phyloP scores from a whole-genome alignment of 1,140 invertebrate genomes.

The Anagrus nilaparvatae region DNA sequence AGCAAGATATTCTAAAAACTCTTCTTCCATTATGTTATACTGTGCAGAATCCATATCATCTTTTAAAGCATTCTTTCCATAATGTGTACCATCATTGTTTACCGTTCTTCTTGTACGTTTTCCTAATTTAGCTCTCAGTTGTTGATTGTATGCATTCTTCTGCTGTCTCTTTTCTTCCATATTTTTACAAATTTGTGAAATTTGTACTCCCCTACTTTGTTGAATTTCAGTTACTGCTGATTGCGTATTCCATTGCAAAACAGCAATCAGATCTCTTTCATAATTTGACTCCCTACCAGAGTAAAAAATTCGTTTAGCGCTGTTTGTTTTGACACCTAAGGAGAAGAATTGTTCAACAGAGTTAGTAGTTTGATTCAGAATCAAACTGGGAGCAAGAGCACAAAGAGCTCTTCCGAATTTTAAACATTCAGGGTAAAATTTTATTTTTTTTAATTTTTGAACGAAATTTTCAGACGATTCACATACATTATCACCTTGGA shows the following conservation, averaged over 20 bases:
- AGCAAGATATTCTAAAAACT: constrained; percentile 9
- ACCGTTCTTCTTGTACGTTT: no score
- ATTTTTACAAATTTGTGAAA: no score
- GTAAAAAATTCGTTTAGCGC: constrained; percentile 33
- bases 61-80: no score
- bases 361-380: constrained; percentile 34
- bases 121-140: no score
- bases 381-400: constrained; percentile 19
- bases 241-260: constrained; percentile 25
- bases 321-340: constrained; percentile 26
- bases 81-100: no score
- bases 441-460: constrained; percentile 16
- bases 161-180: no score
- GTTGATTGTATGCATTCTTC: no score
- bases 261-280: constrained; percentile 22
- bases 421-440: constrained; percentile 9
- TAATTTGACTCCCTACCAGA: constrained; percentile 20
- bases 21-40: no score
- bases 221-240: no score
- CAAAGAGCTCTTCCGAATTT: constrained; percentile 10
- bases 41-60: no score
- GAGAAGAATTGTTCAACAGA: constrained; percentile 32
- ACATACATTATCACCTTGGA: not conserved
- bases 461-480: constrained; percentile 17
- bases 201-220: no score